Base-by-base conservation (phyloP, 1,140 invertebrate species). In the Drosophila virilis region DNA sequence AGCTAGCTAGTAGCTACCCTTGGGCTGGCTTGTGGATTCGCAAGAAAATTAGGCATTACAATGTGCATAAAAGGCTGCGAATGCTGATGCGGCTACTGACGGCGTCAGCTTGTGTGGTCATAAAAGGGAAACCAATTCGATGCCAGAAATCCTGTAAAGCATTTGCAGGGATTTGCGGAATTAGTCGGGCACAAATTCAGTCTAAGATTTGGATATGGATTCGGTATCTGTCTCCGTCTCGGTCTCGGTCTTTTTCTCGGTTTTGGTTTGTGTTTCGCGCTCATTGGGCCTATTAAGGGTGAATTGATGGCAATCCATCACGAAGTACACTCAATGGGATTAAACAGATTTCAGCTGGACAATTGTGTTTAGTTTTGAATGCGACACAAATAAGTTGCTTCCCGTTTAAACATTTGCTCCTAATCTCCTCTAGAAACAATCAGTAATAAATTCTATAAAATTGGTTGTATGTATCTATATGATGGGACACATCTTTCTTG, bases 121-220 rank as follows among this genome's bases (percentile, higher is more conserved):
- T 85, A 77, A 81, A 82, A 86, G 78, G 66, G 66, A 86, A 86
- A 85, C 81, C 82, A 85, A 85, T 86, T 86, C 62, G 69, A 86
- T 42, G 75, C 38, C 65, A 70, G 66, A 83, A 83, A 76, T 84
- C 64, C 82, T 83, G 76, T 68, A 72, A 83, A 88, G 74, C 83
- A 77, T 85, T 86, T 88, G 76, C 79, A 77, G 74, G 79, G 73
- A 79, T 85, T 86, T 82, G 64, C 52, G 78, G 75, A 69, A 78
- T 86, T 86, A 86, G 83, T 88, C 67, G 66, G 28, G 17, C 57
- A 68, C 54, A 72, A 52, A 66, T 66, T 59, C 13, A 33, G 54
- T 67, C 40, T 48, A 15, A 45, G 67, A 38, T 51, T 50, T 7
- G 38, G 32, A 52, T 55, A 22, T 33, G 17, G 17, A 13, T 51